Evolutionary conservation across 1,140 invertebrate genomes (phyloP), one percentile per base, ranked within the genome.

Genomic region (Choristoneura fumiferana): DNA sequence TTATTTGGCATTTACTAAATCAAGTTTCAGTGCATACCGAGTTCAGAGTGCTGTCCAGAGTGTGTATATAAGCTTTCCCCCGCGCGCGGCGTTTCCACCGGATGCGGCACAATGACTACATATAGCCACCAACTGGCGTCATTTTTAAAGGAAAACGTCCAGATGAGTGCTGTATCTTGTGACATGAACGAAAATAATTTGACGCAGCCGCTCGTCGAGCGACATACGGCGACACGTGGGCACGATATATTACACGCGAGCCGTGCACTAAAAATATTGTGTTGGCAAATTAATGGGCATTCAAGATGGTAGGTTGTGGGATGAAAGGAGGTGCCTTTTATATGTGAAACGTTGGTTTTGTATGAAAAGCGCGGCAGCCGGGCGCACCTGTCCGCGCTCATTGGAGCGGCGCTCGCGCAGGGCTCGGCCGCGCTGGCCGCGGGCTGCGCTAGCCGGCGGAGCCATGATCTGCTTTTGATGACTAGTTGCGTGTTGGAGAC

Each of bases 281-380:
- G 84, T 86, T 89, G 84, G 86, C 86, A 89, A 89, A 87, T 89
- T 89, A 89, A 87, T 89, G 86, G 84, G 86, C 86, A 89, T 89
- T 89, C 86, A 74, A 81, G 77, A 79, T 79, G 72, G 79, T 88
- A 76, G 85, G 79, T 79, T 69, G 81, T 81, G 85, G 86, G 84
- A 87, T 87, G 83, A 87, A 87, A 89, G 86, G 84, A 86, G 87
- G 82, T 86, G 84, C 84, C 84, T 87, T 87, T 88, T 85, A 85
- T 87, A 89, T 87, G 79, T 84, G 84, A 84, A 87, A 84, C 82
- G 84, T 84, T 85, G 78, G 81, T 85, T 88, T 87, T 86, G 83
- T 87, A 75, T 85, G 86, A 87, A 86, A 87, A 84, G 83, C 68
- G 78, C 71, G 71, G 86, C 86, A 89, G 86, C 84, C 86, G 86